phyloP scores from a whole-genome alignment of 1,140 invertebrate species.

The Psix sp. region DNA sequence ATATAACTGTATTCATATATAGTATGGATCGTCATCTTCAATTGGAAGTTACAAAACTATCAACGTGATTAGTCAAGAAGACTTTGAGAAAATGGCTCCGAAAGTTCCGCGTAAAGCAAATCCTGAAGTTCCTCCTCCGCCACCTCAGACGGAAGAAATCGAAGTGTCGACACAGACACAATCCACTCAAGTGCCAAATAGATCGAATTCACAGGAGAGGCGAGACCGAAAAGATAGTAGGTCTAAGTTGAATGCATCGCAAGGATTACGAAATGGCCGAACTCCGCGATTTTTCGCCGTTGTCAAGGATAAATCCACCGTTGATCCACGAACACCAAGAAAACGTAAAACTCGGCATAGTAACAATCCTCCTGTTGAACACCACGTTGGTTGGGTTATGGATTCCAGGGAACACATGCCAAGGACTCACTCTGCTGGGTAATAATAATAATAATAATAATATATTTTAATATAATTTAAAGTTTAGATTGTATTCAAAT shows the following conservation, averaged over 20 bases:
- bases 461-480: slow-evolving; percentile 16
- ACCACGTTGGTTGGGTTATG: slow-evolving; percentile 98
- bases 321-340: slow-evolving; percentile 82
- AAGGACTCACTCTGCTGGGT: slow-evolving; percentile 85
- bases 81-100: slow-evolving; percentile 89
- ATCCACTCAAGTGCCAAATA: slow-evolving; percentile 64
- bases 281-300: slow-evolving; percentile 93
- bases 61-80: slow-evolving; percentile 92
- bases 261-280: slow-evolving; percentile 66
- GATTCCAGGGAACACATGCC: slow-evolving; percentile 89
- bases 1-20: slow-evolving; percentile 8
- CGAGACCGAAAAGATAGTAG: slow-evolving; percentile 63
- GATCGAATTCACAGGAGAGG: slow-evolving; percentile 61
- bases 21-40: slow-evolving; percentile 73
- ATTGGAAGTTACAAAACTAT: slow-evolving; percentile 87
- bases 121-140: slow-evolving; percentile 86
- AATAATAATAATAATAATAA: slow-evolving; percentile 44
- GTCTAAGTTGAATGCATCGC: slow-evolving; percentile 61
- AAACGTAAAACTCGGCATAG: slow-evolving; percentile 95
- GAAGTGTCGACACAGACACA: slow-evolving; percentile 63
- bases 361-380: slow-evolving; percentile 93
- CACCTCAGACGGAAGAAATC: slow-evolving; percentile 79
- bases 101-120: slow-evolving; percentile 80
- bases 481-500: no score
- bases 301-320: slow-evolving; percentile 85